Conservation (phyloP, 2,113 vertebrate species). For the human (Homo sapiens) region DNA sequence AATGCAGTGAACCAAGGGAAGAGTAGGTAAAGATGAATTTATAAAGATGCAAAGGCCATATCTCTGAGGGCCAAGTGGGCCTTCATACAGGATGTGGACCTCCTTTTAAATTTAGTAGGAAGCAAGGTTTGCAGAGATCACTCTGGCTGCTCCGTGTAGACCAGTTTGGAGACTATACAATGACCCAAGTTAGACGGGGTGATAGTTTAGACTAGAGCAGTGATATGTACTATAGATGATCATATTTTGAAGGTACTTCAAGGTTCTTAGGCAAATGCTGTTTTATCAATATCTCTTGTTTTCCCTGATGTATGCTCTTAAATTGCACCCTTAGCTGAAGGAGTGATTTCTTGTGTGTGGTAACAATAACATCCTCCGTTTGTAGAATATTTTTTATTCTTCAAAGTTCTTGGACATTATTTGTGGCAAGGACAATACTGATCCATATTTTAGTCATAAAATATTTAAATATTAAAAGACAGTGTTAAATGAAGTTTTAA, state of each 20-base stretch:
- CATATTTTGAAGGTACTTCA: neutral
- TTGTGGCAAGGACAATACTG: neutral
- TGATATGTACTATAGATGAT: neutral
- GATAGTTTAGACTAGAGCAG: neutral
- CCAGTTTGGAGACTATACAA: neutral
- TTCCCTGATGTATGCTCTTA: neutral
- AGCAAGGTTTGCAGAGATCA: neutral
- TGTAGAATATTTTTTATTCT: neutral
- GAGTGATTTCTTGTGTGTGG: neutral
- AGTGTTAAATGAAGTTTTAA: neutral
- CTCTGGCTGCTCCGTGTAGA: neutral
- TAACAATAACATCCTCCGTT: neutral
- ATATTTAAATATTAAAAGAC: neutral
- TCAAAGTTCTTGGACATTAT: neutral
- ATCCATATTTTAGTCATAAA: neutral
- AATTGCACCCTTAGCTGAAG: neutral
- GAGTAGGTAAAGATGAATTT: neutral
- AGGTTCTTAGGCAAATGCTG: neutral
- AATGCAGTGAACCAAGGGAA: neutral
- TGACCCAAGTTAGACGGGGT: neutral
- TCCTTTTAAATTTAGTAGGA: neutral
- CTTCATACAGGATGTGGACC: neutral
- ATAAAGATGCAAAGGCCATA: neutral
- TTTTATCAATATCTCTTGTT: neutral
- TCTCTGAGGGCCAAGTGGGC: neutral